Percentiles rank a stretch among this genome's conserved stretches.
phyloP scores from a whole-genome alignment of 2,797 vertebrate genomes.

The Scarus forsteni region DNA sequence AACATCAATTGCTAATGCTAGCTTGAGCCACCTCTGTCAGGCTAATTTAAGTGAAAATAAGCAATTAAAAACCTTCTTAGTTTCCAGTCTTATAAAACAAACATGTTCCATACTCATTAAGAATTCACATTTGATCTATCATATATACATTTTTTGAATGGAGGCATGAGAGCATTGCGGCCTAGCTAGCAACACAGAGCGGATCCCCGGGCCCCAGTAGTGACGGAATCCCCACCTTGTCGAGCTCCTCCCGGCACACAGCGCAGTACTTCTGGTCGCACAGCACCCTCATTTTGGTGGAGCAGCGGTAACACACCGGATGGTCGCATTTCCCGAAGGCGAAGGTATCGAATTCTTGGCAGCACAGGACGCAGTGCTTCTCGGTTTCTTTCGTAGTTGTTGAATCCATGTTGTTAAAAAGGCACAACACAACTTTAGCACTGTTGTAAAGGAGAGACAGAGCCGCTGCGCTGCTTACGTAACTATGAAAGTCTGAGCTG shows the following conservation, averaged over 20 bases:
- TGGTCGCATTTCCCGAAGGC: slow-evolving; percentile 97
- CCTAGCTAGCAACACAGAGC: slow-evolving; percentile 53
- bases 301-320: slow-evolving; percentile 97
- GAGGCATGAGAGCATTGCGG: slow-evolving; percentile 17
- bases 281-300: slow-evolving; percentile 97
- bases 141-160: neutral
- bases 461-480: slow-evolving; percentile 62
- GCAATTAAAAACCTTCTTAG: neutral
- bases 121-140: too few relatives aligned
- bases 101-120: neutral
- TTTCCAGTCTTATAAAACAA: neutral
- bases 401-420: slow-evolving; percentile 74
- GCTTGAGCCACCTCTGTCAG: slow-evolving; percentile 16
- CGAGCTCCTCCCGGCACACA: slow-evolving; percentile 97
- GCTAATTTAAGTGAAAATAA: slow-evolving; percentile 31
- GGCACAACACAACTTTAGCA: slow-evolving; percentile 39
- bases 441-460: slow-evolving; percentile 22
- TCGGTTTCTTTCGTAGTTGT: slow-evolving; percentile 81
- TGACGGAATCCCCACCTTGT: slow-evolving; percentile 85
- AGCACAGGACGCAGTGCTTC: slow-evolving; percentile 93
- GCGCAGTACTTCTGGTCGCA: slow-evolving; percentile 98
- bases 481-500: slow-evolving; percentile 53
- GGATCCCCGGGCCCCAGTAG: slow-evolving; percentile 49
- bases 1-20: neutral
- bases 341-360: slow-evolving; percentile 93